These are phyloP conservation scores for Eretmochelys imbricata DNA, from an alignment of 2,113 vertebrate genomes.

Conservation along the genomic window DNA sequence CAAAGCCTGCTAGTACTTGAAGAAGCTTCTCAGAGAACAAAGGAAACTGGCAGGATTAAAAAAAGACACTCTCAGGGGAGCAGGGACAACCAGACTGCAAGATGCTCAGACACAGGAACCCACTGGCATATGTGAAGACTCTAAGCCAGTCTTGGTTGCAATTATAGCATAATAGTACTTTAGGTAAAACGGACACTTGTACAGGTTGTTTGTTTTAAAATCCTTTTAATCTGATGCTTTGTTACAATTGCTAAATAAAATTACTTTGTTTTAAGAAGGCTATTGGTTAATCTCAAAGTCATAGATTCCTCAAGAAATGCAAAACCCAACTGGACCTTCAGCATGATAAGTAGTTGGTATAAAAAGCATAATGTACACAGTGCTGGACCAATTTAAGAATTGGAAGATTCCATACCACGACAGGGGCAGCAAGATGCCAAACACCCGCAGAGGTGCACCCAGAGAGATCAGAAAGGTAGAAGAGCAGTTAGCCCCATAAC, in stretches of 20 bases:
- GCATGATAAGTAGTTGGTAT: not conserved
- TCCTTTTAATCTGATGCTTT: not conserved
- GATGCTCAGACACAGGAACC: not conserved
- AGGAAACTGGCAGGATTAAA: not conserved
- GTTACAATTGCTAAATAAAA: not conserved
- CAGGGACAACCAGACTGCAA: not conserved
- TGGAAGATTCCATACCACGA: not conserved
- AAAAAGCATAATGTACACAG: not conserved
- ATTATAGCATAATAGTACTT: not conserved
- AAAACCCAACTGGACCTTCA: accelerated
- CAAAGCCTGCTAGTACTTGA: not conserved
- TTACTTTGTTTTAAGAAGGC: accelerated
- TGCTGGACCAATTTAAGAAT: not conserved
- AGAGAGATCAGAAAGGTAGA: not conserved
- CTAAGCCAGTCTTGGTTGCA: not conserved
- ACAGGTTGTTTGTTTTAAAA: not conserved
- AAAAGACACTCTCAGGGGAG: not conserved
- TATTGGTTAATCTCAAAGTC: not conserved
- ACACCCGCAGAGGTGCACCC: not conserved
- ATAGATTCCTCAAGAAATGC: not conserved
- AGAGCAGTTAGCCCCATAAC: not conserved
- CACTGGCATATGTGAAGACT: too few relatives aligned
- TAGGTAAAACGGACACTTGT: not conserved
- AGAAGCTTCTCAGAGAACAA: not conserved
- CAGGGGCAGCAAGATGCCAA: not conserved